Conservation (phyloP, 2,888 invertebrate genomes). For the Serripes groenlandicus region DNA sequence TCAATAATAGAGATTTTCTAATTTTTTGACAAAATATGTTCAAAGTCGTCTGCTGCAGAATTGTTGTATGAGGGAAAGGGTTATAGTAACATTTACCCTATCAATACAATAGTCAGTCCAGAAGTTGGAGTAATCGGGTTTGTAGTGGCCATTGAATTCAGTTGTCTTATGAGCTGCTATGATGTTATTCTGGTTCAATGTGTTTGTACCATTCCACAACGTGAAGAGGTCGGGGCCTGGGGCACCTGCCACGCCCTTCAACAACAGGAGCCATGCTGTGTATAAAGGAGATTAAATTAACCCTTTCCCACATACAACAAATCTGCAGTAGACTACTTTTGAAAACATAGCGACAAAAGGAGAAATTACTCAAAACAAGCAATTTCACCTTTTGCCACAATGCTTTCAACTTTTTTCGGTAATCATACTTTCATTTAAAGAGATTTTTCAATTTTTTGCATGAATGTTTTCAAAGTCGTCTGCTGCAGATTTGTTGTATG, state of each 20-base stretch:
- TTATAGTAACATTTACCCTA: slow-evolving; percentile 59
- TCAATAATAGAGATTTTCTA: too few relatives aligned
- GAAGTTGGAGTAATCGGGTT: slow-evolving; percentile 75
- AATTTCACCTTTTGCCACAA: neutral
- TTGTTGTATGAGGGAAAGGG: too few relatives aligned
- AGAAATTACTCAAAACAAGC: neutral
- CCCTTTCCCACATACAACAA: neutral
- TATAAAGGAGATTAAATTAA: neutral
- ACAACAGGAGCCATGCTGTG: slow-evolving; percentile 52
- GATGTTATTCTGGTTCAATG: slow-evolving; percentile 67
- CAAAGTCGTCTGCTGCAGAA: too few relatives aligned
- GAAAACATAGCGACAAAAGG: neutral
- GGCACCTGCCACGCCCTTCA: slow-evolving; percentile 78
- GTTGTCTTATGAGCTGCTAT: slow-evolving; percentile 72
- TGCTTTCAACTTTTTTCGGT: too few relatives aligned
- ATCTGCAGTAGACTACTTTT: neutral
- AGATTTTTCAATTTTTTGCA: too few relatives aligned
- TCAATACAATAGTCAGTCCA: slow-evolving; percentile 76
- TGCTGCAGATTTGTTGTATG: too few relatives aligned
- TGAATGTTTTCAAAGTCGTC: too few relatives aligned
- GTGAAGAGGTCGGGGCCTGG: slow-evolving; percentile 74
- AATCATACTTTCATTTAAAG: too few relatives aligned
- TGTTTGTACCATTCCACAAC: slow-evolving; percentile 70
- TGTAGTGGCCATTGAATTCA: slow-evolving; percentile 74
- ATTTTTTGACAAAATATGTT: too few relatives aligned